A percentile compares a stretch with the other conserved stretches of the same genome.
These are phyloP conservation scores for Blastomussa wellsi DNA, from an alignment of 92 coral and sea anemone species.

Conservation along the genomic window DNA sequence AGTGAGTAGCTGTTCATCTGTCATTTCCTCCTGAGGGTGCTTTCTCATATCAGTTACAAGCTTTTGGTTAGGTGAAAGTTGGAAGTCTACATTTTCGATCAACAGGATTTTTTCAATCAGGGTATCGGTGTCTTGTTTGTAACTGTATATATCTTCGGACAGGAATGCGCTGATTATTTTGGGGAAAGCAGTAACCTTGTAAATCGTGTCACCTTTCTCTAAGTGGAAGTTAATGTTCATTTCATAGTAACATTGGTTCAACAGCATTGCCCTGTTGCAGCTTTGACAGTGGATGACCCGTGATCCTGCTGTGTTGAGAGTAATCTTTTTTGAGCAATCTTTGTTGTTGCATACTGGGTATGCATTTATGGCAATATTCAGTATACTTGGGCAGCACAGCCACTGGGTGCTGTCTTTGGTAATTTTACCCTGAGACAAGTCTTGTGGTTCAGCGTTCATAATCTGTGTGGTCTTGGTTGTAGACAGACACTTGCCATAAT, in stretches of 20 bases:
- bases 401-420: conserved; percentile 17
- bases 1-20: conserved; percentile 27
- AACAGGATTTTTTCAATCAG: conserved; percentile 50
- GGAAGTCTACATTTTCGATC: conserved; percentile 51
- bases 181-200: conserved; percentile 43
- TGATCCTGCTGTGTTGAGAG: conserved; percentile 47
- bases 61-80: too few relatives aligned
- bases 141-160: conserved; percentile 42
- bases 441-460: conserved; percentile 28
- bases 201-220: conserved; percentile 38
- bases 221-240: conserved; percentile 42
- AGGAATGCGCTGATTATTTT: conserved; percentile 51
- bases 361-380: conserved; percentile 38
- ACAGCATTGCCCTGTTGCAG: conserved; percentile 53
- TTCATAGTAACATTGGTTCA: conserved; percentile 49
- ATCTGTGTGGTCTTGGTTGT: conserved; percentile 38
- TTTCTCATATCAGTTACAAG: too few relatives aligned
- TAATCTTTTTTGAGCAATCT: conserved; percentile 40
- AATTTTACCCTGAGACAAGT: conserved; percentile 37
- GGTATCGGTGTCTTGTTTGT: conserved; percentile 39
- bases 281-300: conserved; percentile 47
- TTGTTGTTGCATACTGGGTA: conserved; percentile 47
- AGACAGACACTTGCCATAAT: conserved; percentile 44
- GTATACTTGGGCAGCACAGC: conserved; percentile 47
- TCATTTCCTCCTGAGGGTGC: too few relatives aligned